Evolutionary conservation across 2,797 vertebrate species (phyloP), one percentile per base, ranked within the genome.

Genomic region (Semotilus atromaculatus): DNA sequence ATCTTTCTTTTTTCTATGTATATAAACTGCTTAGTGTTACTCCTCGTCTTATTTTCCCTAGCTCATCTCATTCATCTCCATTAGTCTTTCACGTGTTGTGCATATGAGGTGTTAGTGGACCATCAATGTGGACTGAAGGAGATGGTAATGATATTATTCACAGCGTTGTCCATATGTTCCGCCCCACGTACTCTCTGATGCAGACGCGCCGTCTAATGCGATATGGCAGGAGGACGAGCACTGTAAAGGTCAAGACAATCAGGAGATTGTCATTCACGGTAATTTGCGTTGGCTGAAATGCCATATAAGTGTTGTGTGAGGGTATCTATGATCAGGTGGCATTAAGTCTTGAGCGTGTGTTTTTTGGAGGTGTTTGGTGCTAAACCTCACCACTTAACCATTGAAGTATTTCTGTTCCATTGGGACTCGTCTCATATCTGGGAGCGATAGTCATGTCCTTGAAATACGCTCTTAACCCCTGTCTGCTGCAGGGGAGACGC

Each of bases 241-340:
- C 31, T 78, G n/a, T 81, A 75, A 86, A 84, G 84, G 82, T 86
- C 85, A 86, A 66, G 67, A 64, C 38, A 77, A 83, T 80, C 26
- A 18, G 64, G 31, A 66, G 38, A 58, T 53, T 72, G 85, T 79
- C 80, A 71, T 66, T 78, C 48, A 34, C 5, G 3, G 48, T 83
- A 83, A 83, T 83, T 83, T 58, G 73, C 73, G 48, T 83, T 77
- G 73, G 82, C 73, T 77, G 82, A 83, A 83, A 83, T 83, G 82
- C 73, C 73, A 83, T 75, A 68, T 67, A 83, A 67, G 72, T 68
- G 45, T 48, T 55, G 48, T 83, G 62, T 8, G 19, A 43, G 82
- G 62, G 48, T 83, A 58, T 83, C 48, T 83, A 68, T 83, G 73
- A 76, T 70, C 62, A 68, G 82, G 64, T 77, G 73, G 64, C 62